Evolutionary conservation across 2,797 vertebrate species (phyloP), one percentile per base, ranked within the genome.

Genomic region (Oryzias sinensis): DNA sequence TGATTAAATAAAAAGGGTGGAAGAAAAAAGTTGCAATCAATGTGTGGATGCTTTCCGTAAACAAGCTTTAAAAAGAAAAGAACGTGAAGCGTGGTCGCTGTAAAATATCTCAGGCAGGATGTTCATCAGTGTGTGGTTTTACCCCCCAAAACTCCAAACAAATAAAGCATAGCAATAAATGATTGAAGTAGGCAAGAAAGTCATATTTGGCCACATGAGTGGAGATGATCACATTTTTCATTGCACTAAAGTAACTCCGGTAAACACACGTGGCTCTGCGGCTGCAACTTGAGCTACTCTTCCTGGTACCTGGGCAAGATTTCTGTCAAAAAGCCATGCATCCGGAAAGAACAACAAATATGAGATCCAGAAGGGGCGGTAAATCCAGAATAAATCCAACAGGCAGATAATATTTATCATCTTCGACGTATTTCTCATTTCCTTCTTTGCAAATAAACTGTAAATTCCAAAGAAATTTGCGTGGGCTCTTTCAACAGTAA

Each of bases 81-180:
- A 86, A 49, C 66, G 79, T 69, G 70, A 75, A 76, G 82, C 86
- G 33, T 13, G 33, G 33, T 37, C 76, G 84, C 80, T 85, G 86
- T 89, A 82, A 89, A 89, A 87, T 56, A 75, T 87, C 78, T 85
- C 27, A 48, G 80, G 83, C 88, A 87, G 89, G 88, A 91, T 85
- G 87, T 88, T 88, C 88, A 90, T 90, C 88, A 91, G 87, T 81
- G 80, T 89, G 88, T 77, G 88, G 88, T 88, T 88, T 86, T 72
- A 37, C 33, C 33, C 33, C 33, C 70, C 44, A 48, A 87, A 87
- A 79, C 80, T 62, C 79, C 66, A 84, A 88, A 84, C 81, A 86
- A 85, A 87, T 83, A 80, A 72, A 68, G 69, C 64, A 42, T 18
- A 43, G 67, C 80, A 83, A 82, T 83, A 83, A 86, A 87, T 72